phyloP scores from a whole-genome alignment of 2,888 invertebrate genomes.

The Drosophila recens region DNA sequence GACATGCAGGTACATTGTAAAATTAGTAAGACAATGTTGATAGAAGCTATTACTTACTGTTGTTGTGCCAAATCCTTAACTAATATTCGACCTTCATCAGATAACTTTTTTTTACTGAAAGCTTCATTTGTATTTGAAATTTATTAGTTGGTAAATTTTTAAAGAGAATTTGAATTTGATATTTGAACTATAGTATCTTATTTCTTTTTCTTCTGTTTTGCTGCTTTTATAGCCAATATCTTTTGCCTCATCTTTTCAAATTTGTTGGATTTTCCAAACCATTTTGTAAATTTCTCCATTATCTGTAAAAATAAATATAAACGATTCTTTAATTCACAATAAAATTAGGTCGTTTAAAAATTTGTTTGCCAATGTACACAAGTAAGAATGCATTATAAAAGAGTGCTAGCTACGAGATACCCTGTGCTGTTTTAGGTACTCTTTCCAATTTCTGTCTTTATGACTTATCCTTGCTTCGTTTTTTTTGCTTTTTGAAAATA shows the following conservation, averaged over 20 bases:
- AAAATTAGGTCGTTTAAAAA: background rate
- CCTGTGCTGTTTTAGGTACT: no score
- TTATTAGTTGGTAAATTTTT: background rate
- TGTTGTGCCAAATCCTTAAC: no score
- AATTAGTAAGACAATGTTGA: no score
- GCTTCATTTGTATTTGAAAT: background rate
- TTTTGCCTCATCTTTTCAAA: conserved; percentile 51
- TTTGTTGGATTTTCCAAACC: conserved; percentile 70
- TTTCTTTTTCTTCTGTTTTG: conserved; percentile 53
- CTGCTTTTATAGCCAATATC: conserved; percentile 45
- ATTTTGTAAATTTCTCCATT: conserved; percentile 72
- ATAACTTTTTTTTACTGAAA: no score
- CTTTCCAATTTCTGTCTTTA: no score
- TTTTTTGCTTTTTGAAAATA: no score
- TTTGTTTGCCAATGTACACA: background rate
- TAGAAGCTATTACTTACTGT: no score
- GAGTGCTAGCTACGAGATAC: no score
- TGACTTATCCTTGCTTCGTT: no score
- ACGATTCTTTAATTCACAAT: background rate
- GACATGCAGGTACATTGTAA: no score
- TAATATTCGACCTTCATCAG: no score
- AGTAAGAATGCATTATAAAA: background rate
- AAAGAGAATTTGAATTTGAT: no score
- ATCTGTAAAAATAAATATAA: conserved; percentile 52
- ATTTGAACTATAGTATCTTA: conserved; percentile 4